Percentiles rank a stretch among this genome's conserved stretches.
Evolutionary conservation across 2,888 invertebrate species (phyloP).

Genomic region (Cephus rjabovi): DNA sequence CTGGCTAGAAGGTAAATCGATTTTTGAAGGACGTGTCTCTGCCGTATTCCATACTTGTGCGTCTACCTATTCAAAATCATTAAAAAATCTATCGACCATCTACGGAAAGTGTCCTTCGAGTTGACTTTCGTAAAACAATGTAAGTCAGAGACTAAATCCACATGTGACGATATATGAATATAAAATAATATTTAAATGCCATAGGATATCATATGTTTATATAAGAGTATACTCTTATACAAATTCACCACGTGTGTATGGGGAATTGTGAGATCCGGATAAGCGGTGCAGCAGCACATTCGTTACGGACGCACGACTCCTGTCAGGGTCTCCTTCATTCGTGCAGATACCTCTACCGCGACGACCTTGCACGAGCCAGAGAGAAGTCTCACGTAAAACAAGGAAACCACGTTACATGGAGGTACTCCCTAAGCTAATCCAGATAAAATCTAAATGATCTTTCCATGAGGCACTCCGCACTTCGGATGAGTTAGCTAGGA

Average conservation of each 20-base stretch:
- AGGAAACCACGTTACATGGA: not conserved
- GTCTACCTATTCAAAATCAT: not conserved
- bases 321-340: not conserved
- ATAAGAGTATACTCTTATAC: not conserved
- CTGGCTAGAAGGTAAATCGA: not conserved
- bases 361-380: not conserved
- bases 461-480: not conserved
- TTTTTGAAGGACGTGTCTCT: not conserved
- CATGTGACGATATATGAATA: not conserved
- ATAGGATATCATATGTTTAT: not conserved
- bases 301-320: not conserved
- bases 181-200: not conserved
- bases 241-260: not conserved
- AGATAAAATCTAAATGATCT: not conserved
- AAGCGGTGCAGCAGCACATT: not conserved
- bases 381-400: not conserved
- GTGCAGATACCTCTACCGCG: not conserved
- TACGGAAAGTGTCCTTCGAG: not conserved
- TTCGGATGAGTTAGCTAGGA: not conserved
- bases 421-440: not conserved
- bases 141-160: not conserved
- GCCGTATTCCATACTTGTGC: not conserved
- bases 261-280: not conserved
- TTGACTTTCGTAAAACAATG: not conserved
- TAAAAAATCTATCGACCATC: not conserved